Evolutionary conservation across 30 jellyfish, hydroid and myxozoan genomes (phyloP), one percentile per base, ranked within the genome.

Genomic region (Catostylus mosaicus): DNA sequence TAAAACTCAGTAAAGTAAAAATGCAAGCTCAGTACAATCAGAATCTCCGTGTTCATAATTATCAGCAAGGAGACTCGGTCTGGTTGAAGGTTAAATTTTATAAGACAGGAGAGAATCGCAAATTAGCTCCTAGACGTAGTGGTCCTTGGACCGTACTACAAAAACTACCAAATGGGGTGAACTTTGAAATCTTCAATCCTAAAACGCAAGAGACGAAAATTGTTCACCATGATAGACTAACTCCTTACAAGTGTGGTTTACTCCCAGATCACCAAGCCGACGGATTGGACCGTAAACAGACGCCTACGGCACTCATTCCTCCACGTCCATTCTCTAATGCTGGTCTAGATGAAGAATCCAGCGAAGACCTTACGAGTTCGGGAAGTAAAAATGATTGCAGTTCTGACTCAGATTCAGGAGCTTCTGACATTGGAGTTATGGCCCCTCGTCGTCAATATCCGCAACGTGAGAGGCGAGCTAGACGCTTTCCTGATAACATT

Each of bases 401-500:
- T 31, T 16, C 22, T n/a, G n/a, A n/a, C n/a, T n/a, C n/a, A n/a
- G n/a, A n/a, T n/a, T n/a, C n/a, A n/a, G n/a, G n/a, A n/a, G n/a
- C n/a, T n/a, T n/a, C n/a, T n/a, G n/a, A n/a, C n/a, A n/a, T n/a
- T n/a, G n/a, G n/a, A n/a, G n/a, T n/a, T n/a, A n/a, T n/a, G 9
- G 66, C 66, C 79, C 79, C 12, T 31, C 11, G 66, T 31, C 67
- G 66, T 6, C 66, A 31, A 18, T 12, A n/a, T n/a, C n/a, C n/a
- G n/a, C n/a, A n/a, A n/a, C n/a, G n/a, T n/a, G n/a, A n/a, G n/a
- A n/a, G n/a, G 24, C 79, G 79, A 67, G 79, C 79, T 67, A 14
- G 66, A 18, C 66, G 79, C 66, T 31, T 67, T 24, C 79, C 79
- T n/a, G n/a, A n/a, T n/a, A n/a, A n/a, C n/a, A n/a, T n/a, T n/a